These are phyloP conservation scores for Heliconius aoede DNA, from an alignment of 2,888 invertebrate genomes.

Conservation along the genomic window DNA sequence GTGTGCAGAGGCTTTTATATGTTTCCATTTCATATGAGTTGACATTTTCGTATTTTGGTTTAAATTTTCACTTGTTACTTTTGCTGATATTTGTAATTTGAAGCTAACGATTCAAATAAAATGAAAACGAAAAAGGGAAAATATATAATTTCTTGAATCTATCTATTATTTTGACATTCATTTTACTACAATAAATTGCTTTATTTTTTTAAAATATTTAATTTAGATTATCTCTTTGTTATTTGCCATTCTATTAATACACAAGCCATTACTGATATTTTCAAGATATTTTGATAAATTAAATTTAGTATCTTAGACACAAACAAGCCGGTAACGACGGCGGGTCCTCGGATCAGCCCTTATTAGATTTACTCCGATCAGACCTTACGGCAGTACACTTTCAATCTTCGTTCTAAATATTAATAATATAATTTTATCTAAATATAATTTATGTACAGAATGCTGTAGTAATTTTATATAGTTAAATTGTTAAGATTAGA, in stretches of 20 bases:
- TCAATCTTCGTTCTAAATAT: slow-evolving; percentile 20
- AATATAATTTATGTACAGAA: slow-evolving; percentile 13
- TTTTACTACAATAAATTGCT: no score
- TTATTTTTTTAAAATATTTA: no score
- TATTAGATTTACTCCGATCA: slow-evolving; percentile 17
- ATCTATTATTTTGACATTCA: no score
- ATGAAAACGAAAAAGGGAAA: no score
- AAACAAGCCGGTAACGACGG: slow-evolving; percentile 39
- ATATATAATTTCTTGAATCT: no score
- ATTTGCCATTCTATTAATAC: not conserved
- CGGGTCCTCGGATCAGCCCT: slow-evolving; percentile 32
- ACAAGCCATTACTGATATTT: not conserved
- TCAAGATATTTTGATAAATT: slow-evolving; percentile 22
- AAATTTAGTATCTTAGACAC: slow-evolving; percentile 30
- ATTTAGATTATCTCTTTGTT: no score
- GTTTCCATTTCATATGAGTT: not conserved
- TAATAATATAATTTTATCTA: slow-evolving; percentile 19
- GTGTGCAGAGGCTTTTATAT: not conserved
- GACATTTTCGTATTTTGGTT: not conserved
- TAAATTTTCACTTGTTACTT: no score
- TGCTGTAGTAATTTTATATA: not conserved
- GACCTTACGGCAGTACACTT: slow-evolving; percentile 17
- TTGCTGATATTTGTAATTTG: no score
- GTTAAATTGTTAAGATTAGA: not conserved
- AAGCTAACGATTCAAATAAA: no score